A percentile compares a stretch with the other conserved stretches of the same genome.
phyloP scores from a whole-genome alignment of 2,797 vertebrate species.

The Sebastes jordani region DNA sequence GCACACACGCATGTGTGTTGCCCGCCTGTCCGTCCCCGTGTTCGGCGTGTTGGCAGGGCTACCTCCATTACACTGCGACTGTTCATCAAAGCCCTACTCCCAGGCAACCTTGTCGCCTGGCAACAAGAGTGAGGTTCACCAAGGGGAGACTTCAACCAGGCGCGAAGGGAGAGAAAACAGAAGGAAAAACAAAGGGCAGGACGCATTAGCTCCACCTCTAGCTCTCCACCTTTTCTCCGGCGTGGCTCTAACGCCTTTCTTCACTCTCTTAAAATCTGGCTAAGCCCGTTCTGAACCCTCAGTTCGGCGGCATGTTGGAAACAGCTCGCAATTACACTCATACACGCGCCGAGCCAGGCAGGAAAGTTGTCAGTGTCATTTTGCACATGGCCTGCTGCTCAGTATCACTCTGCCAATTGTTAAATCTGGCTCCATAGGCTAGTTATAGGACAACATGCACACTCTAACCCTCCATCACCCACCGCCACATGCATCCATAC shows the following conservation, averaged over 20 bases:
- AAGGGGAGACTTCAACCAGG: constrained; percentile 59
- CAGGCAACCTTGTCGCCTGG: constrained; percentile 83
- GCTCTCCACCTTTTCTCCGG: background rate
- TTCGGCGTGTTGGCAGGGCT: constrained; percentile 46
- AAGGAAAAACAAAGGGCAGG: constrained; percentile 40
- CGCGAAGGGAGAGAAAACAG: constrained; percentile 50
- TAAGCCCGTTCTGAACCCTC: background rate
- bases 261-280: background rate
- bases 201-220: constrained; percentile 15
- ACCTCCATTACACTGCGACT: constrained; percentile 66
- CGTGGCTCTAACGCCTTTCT: background rate
- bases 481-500: constrained; percentile 16
- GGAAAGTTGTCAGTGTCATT: constrained; percentile 7
- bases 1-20: constrained; percentile 37
- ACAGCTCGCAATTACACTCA: background rate
- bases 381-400: constrained; percentile 5
- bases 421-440: background rate
- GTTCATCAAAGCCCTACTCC: constrained; percentile 80
- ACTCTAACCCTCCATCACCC: constrained; percentile 15
- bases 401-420: constrained; percentile 1
- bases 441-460: background rate
- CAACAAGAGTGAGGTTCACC: constrained; percentile 74
- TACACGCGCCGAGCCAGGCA: background rate
- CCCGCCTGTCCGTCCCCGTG: constrained; percentile 38
- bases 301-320: background rate